Evolutionary conservation across 2,113 vertebrate species (phyloP).

Genomic region (Prietella phreatophila): DNA sequence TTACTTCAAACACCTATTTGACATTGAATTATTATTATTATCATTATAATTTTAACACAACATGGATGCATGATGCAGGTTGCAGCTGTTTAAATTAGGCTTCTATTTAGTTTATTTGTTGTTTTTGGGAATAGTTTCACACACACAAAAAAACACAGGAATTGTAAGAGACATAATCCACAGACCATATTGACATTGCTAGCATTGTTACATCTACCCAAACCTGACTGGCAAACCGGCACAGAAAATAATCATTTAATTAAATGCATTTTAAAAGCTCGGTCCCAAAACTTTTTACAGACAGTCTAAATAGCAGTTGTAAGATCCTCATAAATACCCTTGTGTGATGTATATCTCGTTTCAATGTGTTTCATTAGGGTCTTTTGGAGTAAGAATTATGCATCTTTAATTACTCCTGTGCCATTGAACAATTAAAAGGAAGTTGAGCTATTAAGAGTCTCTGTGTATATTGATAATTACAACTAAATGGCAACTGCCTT

Average conservation of each 20-base stretch:
- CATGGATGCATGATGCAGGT: not conserved
- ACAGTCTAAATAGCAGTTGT: not conserved
- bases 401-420: constrained; percentile 16
- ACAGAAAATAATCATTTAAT: not conserved
- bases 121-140: not conserved
- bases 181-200: not conserved
- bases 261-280: not conserved
- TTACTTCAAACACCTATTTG: not conserved
- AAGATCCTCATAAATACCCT: constrained; percentile 5
- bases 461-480: constrained; percentile 16
- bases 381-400: constrained; percentile 7
- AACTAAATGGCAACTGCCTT: constrained; percentile 16
- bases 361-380: not conserved
- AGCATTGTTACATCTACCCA: not conserved
- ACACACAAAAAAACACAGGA: not conserved
- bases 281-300: constrained; percentile 3
- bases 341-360: not conserved
- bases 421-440: constrained; percentile 15
- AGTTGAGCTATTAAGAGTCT: constrained; percentile 20
- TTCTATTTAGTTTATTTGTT: not conserved
- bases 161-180: not conserved
- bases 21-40: not conserved
- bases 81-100: not conserved
- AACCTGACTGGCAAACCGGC: not conserved
- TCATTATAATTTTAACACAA: not conserved